Conservation (phyloP, 2,888 invertebrate genomes). For the Clostera curtula region DNA sequence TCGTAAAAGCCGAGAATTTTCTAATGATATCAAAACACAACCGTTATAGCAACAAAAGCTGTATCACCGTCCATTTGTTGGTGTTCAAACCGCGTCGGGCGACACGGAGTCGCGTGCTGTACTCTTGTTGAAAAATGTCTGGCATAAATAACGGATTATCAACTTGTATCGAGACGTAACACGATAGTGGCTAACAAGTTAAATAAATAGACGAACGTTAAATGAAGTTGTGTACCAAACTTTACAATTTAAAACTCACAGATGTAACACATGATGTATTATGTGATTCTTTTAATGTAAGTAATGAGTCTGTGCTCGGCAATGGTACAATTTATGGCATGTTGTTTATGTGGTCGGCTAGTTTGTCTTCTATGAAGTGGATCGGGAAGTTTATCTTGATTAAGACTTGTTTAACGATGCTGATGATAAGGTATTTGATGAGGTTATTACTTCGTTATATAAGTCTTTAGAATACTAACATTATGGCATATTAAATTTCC, state of each 20-base stretch:
- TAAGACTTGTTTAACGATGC: constrained; percentile 22
- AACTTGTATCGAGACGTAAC: constrained; percentile 58
- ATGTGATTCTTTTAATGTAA: constrained; percentile 32
- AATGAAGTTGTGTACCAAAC: constrained; percentile 50
- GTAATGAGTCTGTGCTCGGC: constrained; percentile 37
- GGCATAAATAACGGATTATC: constrained; percentile 72
- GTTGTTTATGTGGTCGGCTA: constrained; percentile 31
- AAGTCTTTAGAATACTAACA: constrained; percentile 1
- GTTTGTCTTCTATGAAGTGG: constrained; percentile 31
- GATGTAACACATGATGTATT: constrained; percentile 32
- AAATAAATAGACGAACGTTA: constrained; percentile 65
- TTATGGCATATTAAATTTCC: too few relatives aligned
- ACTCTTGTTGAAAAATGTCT: constrained; percentile 51
- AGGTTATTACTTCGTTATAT: constrained; percentile 6
- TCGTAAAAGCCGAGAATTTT: constrained; percentile 52
- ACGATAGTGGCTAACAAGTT: constrained; percentile 56
- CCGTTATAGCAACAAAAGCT: constrained; percentile 66
- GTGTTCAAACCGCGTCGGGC: constrained; percentile 32
- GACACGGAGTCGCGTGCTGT: constrained; percentile 57
- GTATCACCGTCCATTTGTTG: constrained; percentile 52
- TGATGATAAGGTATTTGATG: constrained; percentile 19
- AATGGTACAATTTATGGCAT: constrained; percentile 49
- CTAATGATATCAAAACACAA: constrained; percentile 67
- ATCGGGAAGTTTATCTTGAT: constrained; percentile 38
- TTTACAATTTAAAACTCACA: constrained; percentile 20